phyloP scores from a whole-genome alignment of 2,797 vertebrate species.

The Adelosebastes latens region DNA sequence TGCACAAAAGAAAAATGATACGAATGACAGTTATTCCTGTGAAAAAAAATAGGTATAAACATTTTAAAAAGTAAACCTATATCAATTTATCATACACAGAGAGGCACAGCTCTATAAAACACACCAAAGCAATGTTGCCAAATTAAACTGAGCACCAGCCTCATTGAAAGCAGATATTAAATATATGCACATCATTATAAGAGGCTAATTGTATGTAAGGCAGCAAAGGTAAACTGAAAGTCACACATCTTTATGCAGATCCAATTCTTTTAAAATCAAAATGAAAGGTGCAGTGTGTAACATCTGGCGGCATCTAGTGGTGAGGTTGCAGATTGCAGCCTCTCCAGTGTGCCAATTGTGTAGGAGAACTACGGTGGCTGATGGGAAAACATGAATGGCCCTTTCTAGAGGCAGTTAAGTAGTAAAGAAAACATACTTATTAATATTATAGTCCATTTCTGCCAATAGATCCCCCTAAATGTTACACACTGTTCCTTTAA shows the following conservation, averaged over 20 bases:
- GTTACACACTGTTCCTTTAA: background rate
- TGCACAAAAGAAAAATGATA: slow-evolving; percentile 6
- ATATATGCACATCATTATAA: background rate
- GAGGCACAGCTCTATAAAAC: background rate
- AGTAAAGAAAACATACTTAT: too few relatives aligned
- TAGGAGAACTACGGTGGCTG: too few relatives aligned
- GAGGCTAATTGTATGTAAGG: background rate
- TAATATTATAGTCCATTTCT: too few relatives aligned
- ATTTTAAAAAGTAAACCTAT: background rate
- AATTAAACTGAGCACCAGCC: background rate
- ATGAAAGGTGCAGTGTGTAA: too few relatives aligned
- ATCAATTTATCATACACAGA: background rate
- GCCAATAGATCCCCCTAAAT: too few relatives aligned
- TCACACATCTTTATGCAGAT: slow-evolving; percentile 3
- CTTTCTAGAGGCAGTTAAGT: too few relatives aligned
- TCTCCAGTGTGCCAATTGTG: too few relatives aligned
- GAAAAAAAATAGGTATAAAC: background rate
- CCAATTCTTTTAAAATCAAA: background rate
- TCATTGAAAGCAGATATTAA: background rate
- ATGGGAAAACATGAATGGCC: too few relatives aligned
- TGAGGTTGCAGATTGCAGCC: too few relatives aligned
- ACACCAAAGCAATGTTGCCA: background rate
- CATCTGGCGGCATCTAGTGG: too few relatives aligned
- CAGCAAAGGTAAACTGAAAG: background rate
- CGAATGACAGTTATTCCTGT: background rate